Evolutionary conservation across 2,113 vertebrate species (phyloP), one percentile per base, ranked within the genome.

Genomic region (Aythya baeri): DNA sequence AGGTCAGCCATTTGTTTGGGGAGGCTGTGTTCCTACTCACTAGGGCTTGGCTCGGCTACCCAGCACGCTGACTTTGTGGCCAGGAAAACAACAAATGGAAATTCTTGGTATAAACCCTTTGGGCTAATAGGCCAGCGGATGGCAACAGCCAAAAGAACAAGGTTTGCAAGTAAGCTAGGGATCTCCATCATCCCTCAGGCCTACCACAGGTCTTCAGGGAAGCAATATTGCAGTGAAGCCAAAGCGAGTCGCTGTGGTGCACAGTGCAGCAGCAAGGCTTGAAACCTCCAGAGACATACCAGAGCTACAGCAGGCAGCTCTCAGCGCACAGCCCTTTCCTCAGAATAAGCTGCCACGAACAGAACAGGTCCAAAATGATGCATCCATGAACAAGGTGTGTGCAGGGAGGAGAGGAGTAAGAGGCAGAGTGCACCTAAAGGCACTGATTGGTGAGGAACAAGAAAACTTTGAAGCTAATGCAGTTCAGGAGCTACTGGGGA

Each of bases 241-340:
- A n/a, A 54, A 34, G 14, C 18, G 86, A 68, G 38, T 31, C 36
- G 34, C 36, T 38, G 63, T 18, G 36, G 21, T 83, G 50, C 14
- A 23, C 55, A 77, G 27, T 68, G 77, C 38, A 91, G 68, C 76
- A 71, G 88, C 59, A 94, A 75, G 55, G 86, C 49, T 26, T 3
- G 5, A 43, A 74, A 18, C 13, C 36, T 34, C 79, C 70, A n/a
- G 22, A 11, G 49, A 14, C 22, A 10, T 13, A 54, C 9, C 29
- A 25, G 29, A 46, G 25, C 26, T 59, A 13, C 22, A 44, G 4
- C 52, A 52, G 27, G 70, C 6, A 67, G 46, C 43, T 71, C 31
- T 13, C 20, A 5, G 3, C 11, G 49, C 44, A 78, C 32, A 7
- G 0, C 0, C 0, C 2, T 7, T 50, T 31, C 49, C 76, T 74